phyloP scores from a whole-genome alignment of 1,140 invertebrate species.

The Sminthurinus signatus region DNA sequence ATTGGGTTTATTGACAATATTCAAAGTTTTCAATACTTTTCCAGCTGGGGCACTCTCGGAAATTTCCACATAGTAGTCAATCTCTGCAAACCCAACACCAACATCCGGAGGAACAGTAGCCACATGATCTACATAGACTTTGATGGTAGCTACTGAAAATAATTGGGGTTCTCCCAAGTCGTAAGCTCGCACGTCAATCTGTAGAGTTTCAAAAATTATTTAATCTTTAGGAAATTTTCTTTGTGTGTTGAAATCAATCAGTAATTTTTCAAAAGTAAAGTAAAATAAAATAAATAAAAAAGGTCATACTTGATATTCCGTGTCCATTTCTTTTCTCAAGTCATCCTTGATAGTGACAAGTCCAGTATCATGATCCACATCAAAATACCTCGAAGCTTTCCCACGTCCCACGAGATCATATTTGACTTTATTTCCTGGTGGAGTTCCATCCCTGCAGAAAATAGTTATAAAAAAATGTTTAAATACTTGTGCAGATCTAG shows the following conservation, averaged over 20 bases:
- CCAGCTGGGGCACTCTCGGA: conserved; percentile 65
- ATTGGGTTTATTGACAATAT: conserved; percentile 62
- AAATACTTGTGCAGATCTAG: too few species aligned
- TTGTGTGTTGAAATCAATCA: too few species aligned
- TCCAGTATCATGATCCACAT: conserved; percentile 75
- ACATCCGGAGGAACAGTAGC: conserved; percentile 58
- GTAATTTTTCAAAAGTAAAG: too few species aligned
- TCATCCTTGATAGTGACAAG: conserved; percentile 70
- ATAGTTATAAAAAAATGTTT: too few species aligned
- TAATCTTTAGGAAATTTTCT: too few species aligned
- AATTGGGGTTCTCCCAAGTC: conserved; percentile 79
- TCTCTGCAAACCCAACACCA: conserved; percentile 70
- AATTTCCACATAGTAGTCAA: conserved; percentile 69
- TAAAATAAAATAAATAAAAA: conserved; percentile 1
- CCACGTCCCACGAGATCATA: conserved; percentile 75
- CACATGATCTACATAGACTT: conserved; percentile 74
- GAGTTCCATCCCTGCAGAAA: conserved; percentile 38
- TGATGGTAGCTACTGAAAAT: conserved; percentile 68
- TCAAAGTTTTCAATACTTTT: conserved; percentile 62
- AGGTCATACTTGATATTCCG: conserved; percentile 66
- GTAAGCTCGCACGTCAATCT: conserved; percentile 77
- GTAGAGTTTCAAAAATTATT: conserved; percentile 14
- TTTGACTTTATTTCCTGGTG: conserved; percentile 68
- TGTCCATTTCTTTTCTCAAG: conserved; percentile 71
- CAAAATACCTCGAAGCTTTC: conserved; percentile 73